Percentiles rank a stretch among this genome's conserved stretches.
These are phyloP conservation scores for Ricordea florida DNA, from an alignment of 92 coral and sea anemone genomes.

Conservation along the genomic window DNA sequence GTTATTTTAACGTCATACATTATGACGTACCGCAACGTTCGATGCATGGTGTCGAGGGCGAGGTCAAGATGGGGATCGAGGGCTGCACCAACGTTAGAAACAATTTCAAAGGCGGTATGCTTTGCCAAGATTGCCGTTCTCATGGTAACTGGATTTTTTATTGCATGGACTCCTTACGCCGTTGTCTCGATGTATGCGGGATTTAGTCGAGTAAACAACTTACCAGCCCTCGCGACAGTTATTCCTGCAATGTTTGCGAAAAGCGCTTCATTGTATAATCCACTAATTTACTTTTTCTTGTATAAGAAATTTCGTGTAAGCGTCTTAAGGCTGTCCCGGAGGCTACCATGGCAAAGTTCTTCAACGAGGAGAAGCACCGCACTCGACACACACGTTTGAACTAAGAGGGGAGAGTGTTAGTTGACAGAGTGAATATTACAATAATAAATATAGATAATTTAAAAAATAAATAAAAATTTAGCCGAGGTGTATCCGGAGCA, in stretches of 20 bases:
- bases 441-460: too few relatives aligned
- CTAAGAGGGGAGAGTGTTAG: too few relatives aligned
- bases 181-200: conserved; percentile 66
- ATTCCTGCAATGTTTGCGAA: conserved; percentile 71
- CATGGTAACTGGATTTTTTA: conserved; percentile 63
- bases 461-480: too few relatives aligned
- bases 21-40: conserved; percentile 42
- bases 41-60: conserved; percentile 44
- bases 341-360: too few relatives aligned
- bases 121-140: conserved; percentile 44
- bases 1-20: conserved; percentile 39
- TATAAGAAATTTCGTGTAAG: conserved; percentile 60
- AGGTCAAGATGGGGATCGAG: conserved; percentile 51
- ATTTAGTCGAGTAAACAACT: conserved; percentile 32
- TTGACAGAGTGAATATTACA: too few relatives aligned
- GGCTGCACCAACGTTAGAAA: conserved; percentile 47
- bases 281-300: conserved; percentile 66
- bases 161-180: conserved; percentile 95
- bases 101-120: conserved; percentile 33
- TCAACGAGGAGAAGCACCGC: too few relatives aligned
- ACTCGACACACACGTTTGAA: too few relatives aligned
- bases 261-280: conserved; percentile 57
- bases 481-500: too few relatives aligned
- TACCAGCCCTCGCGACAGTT: not conserved
- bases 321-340: too few relatives aligned